Evolutionary conservation across 2,797 vertebrate genomes (phyloP), one percentile per base, ranked within the genome.

Genomic region (Clarias pachynema): DNA sequence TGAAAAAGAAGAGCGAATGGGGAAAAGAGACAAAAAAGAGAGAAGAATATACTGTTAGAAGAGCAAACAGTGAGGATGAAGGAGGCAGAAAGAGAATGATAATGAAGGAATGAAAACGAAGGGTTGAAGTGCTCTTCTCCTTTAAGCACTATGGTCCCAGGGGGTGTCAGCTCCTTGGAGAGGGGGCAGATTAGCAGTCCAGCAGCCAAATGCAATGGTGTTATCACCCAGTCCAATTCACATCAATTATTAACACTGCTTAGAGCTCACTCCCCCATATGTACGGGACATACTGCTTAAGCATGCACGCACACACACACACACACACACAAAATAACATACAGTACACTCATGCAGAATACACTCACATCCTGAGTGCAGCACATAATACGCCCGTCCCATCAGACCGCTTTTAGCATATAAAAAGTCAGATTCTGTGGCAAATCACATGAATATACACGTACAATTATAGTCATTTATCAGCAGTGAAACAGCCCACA

Each of bases 231-330:
- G 73, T n/a, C 80, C 49, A 74, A 82, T 66, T 66, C 68, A 84
- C 69, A 87, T 87, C 70, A 70, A 84, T 84, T 87, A 87, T 87
- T 87, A 84, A 87, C 69, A 81, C 31, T 59, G 34, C 70, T 87
- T 81, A 87, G 63, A 53, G 79, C 26, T 53, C 66, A 31, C 85
- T 69, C 84, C 63, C 86, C 85, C 68, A 87, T 84, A 84, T 82
- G 75, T 86, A 84, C 40, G 74, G 59, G 40, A 86, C 79, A 87
- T 63, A 78, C n/a, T 26, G 5, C 7, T 66, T 79, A 29, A 78
- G 85, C 70, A 70, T 26, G 77, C 57, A 53, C 37, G 20, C 62
- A 31, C 69, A 44, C 22, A 75, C 73, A 57, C 75, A 26, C 40
- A 73, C 40, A 69, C 34, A 40, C 31, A 70, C 74, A 44, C 81